Base-by-base conservation (phyloP, 2,113 vertebrate species). In the Cryptotis parvus region DNA sequence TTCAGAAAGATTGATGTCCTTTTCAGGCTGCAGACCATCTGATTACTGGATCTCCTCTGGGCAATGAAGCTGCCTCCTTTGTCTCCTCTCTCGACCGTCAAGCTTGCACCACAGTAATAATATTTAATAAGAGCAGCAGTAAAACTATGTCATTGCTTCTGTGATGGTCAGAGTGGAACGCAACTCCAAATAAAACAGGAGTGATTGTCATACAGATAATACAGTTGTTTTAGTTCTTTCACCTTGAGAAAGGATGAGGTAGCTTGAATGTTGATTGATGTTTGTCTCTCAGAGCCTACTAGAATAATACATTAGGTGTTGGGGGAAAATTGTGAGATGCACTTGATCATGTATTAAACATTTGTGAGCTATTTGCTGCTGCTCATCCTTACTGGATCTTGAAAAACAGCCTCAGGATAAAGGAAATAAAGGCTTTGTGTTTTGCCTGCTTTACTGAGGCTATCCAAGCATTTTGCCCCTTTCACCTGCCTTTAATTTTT, bases 51-150 rank as follows among this genome's bases (percentile, higher is more conserved):
- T 93, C 91, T 96, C 95, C 93, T 95, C 90, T 95, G 94, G 95
- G 93, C 96, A 95, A 88, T 92, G 96, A 80, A 77, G 95, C 93
- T 86, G 90, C 91, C 91, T 94, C 88, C 63, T 79, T 93, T 89
- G 85, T 95, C 94, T 95, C 94, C 91, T 95, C 94, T 92, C 76
- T 82, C 70, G 9, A 77, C 86, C 52, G 33, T 94, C 95, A 94
- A 90, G 94, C 91, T 90, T 94, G 85, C 88, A 89, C 91, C 94
- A 76, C 75, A 84, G 95, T 93, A 89, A 96, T 96, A 94, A 94
- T 96, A 85, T 92, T 96, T 97, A 94, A 94, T 96, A 96, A 96
- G 85, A 93, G 89, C 68, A 52, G 95, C 94, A 90, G 82, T 97
- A 94, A 96, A 94, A 90, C 94, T 69, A 78, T 95, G 94, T 89